These are phyloP conservation scores for Trachops cirrhosus DNA, from an alignment of 2,797 vertebrate species.

Conservation along the genomic window DNA sequence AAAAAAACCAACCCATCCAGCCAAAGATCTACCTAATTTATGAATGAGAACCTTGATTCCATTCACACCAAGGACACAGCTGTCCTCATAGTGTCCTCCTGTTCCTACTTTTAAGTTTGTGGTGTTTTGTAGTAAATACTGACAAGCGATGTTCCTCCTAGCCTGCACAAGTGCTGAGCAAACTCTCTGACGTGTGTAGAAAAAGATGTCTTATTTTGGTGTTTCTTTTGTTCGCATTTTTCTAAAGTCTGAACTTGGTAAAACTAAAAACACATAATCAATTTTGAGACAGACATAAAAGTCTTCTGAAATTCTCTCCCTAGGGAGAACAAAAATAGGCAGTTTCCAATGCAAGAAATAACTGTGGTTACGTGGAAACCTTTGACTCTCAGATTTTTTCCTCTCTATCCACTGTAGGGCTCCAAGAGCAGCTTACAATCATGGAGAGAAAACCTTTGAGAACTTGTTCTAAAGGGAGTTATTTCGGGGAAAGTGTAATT, in stretches of 20 bases:
- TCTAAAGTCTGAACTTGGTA: constrained; percentile 46
- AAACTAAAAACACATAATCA: constrained; percentile 54
- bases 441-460: constrained; percentile 50
- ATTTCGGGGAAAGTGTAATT: constrained; percentile 60
- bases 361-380: constrained; percentile 40
- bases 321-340: constrained; percentile 47
- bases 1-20: neutral
- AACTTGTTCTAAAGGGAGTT: constrained; percentile 52
- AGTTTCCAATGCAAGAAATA: constrained; percentile 25
- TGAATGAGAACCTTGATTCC: neutral
- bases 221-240: neutral
- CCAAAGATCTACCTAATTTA: constrained; percentile 66
- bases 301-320: constrained; percentile 1
- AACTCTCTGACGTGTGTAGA: neutral
- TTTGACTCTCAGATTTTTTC: neutral
- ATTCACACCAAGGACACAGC: constrained; percentile 47
- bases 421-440: constrained; percentile 47
- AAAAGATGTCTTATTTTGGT: neutral
- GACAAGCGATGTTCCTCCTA: neutral
- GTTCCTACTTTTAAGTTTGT: constrained; percentile 13
- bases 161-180: neutral
- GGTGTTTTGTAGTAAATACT: constrained; percentile 58
- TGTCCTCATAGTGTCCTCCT: constrained; percentile 45
- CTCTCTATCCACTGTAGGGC: neutral
- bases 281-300: constrained; percentile 65